Evolutionary conservation across 2,888 invertebrate species (phyloP), one percentile per base, ranked within the genome.

Genomic region (Anarsia innoxiella): DNA sequence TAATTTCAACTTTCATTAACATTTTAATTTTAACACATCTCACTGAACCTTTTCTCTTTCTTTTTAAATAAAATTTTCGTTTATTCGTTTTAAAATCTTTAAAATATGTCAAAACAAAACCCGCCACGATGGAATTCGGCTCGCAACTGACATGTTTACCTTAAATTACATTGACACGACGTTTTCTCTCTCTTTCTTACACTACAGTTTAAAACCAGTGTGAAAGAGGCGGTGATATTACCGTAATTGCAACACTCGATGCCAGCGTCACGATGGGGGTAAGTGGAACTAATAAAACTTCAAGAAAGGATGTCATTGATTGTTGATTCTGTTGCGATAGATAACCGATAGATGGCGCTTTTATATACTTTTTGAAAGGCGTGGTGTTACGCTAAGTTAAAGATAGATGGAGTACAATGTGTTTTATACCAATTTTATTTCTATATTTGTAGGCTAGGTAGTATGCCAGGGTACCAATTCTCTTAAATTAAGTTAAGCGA

Each of bases 131-230:
- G 66, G 65, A 68, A 69, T 69, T 65, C 60, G 58, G 59, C 45
- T 55, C 52, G 56, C 65, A 62, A 77, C 75, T 78, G 69, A 68
- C 58, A 64, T 74, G 76, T 76, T 77, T 74, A 75, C 66, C 59
- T 66, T 64, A 66, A 52, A 66, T 66, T 73, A 63, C 66, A 66
- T 66, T 72, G 66, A 61, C 61, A 59, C 48, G 41, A 50, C 36
- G 40, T 39, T 40, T 35, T 44, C 42, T 51, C 36, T 66, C 67
- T 53, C 63, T 56, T 40, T 74, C 61, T 40, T 13, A 11, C 38
- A 4, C 15, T 25, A 15, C 12, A 9, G 31, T 19, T 25, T 25
- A 8, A 1, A 3, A 19, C 9, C 37, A 35, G 36, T 42, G 48
- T 53, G 46, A 62, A 53, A 56, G 62, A 59, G 36, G 46, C 25